Evolutionary conservation across 2,797 vertebrate genomes (phyloP), one percentile per base, ranked within the genome.

Genomic region (Picus viridis): DNA sequence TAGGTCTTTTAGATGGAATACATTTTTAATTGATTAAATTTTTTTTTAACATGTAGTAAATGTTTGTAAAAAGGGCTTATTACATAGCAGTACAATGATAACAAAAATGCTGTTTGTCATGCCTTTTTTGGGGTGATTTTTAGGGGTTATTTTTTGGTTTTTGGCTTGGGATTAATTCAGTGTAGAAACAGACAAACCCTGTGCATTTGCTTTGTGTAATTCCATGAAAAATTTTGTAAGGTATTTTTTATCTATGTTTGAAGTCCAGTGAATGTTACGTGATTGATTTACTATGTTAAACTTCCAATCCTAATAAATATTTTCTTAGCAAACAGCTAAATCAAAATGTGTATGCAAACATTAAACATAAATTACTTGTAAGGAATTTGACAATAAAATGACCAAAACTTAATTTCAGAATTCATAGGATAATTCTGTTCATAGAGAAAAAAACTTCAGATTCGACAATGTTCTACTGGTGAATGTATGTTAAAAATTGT

Each of bases 51-150:
- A 88, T 83, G 96, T 92, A 96, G 71, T 97, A 94, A 96, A 95
- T 77, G 69, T 97, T 97, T 98, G 97, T 98, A 97, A 96, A 95
- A 97, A 97, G 97, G 97, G 96, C 95, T 98, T 98, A 96, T 97
- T 97, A 95, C 90, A 83, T 91, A 92, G 90, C 81, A 94, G 95
- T 97, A 93, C 89, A 97, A 94, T 93, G 85, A 95, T 96, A 95
- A 96, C 95, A 94, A 88, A 96, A 96, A 83, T 86, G 72, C 94
- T 89, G 78, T 96, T 97, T 97, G 92, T 96, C 95, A 95, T 95
- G 94, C 92, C 89, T 97, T 95, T 96, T 45, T 39, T 93, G 92
- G 39, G 88, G 82, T 94, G 92, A 94, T 88, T 95, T 93, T 93
- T 92, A 86, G 85, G 83, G 81, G n/a, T 95, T 91, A 17, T 63